Evolutionary conservation across 2,888 invertebrate genomes (phyloP), one percentile per base, ranked within the genome.

Genomic region (Zygaena filipendulae): DNA sequence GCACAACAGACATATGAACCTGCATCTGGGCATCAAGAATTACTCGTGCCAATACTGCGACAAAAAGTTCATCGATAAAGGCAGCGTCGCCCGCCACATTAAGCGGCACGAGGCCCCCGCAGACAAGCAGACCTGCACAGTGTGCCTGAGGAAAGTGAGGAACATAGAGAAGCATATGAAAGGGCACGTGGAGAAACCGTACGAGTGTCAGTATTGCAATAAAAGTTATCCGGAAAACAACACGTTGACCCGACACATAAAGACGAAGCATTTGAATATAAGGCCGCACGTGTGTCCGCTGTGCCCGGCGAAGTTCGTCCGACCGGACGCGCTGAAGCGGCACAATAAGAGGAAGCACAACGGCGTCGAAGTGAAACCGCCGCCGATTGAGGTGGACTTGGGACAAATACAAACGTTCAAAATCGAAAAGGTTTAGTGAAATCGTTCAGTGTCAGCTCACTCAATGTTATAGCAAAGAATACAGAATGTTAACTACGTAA

Each of bases 191-290:
- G 35, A 37, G 8, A 32, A 36, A 10, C 45, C 47, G 8, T 43
- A 35, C 11, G 23, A 7, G 25, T n/a, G 21, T 40, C 40, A 22
- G 3, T 6, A 23, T 3, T 32, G 31, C 13, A 31, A 40, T 3
- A 43, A 37, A 9, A 13, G 29, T 3, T 49, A 43, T 12, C 30
- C 45, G 5, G 42, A 39, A 8, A 44, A 40, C 1, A 47, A 39
- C 5, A 42, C 40, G 1, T 30, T 52, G 14, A 51, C 48, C 6
- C 19, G 51, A 9, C 53, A 52, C 23, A 45, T 44, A 6, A 16
- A 7, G 7, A 16, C 4, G 4, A 7, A 6, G 5, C 16, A 16
- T 7, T 16, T 6, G 5, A 7, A 7, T 16, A 16, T 16, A 16
- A 16, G 16, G 7, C 16, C 16, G 5, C 16, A 16, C 7, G 5